A percentile compares a stretch with the other conserved stretches of the same genome.
These are phyloP conservation scores for Himalopsyche kuldschensis DNA, from an alignment of 2,888 invertebrate genomes.

Conservation along the genomic window DNA sequence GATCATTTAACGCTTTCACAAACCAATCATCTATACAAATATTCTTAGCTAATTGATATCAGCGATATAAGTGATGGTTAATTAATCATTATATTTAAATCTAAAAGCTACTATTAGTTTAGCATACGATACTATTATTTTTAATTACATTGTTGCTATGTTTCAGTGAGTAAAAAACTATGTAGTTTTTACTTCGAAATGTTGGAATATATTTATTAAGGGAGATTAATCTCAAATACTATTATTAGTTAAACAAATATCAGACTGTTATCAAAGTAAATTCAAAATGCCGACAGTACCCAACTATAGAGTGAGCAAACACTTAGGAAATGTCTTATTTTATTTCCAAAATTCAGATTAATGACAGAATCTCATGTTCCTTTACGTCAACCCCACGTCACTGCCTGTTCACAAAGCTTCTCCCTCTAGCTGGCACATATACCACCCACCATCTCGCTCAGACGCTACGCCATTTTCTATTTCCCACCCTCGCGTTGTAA, in stretches of 20 bases:
- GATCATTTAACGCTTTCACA: too few species aligned
- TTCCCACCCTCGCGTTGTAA: neutral
- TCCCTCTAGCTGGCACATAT: neutral
- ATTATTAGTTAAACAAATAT: neutral
- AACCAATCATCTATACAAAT: too few species aligned
- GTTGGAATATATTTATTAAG: too few species aligned
- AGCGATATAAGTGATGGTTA: too few species aligned
- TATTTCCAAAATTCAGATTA: conserved; percentile 4
- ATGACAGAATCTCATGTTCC: neutral
- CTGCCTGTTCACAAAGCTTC: neutral
- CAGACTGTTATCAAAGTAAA: neutral
- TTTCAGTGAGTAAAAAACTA: too few species aligned
- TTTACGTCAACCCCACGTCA: neutral
- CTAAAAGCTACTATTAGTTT: too few species aligned
- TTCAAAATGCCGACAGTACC: neutral
- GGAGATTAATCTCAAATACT: too few species aligned
- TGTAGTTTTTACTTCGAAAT: too few species aligned
- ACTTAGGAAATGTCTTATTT: neutral
- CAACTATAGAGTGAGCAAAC: neutral
- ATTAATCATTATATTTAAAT: too few species aligned
- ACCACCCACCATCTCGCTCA: neutral
- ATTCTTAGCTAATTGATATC: too few species aligned
- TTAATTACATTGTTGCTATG: too few species aligned
- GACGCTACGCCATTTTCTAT: neutral
- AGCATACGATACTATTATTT: too few species aligned